Base-by-base conservation (phyloP, 1,140 invertebrate genomes). In the Macrocentrus cingulum region DNA sequence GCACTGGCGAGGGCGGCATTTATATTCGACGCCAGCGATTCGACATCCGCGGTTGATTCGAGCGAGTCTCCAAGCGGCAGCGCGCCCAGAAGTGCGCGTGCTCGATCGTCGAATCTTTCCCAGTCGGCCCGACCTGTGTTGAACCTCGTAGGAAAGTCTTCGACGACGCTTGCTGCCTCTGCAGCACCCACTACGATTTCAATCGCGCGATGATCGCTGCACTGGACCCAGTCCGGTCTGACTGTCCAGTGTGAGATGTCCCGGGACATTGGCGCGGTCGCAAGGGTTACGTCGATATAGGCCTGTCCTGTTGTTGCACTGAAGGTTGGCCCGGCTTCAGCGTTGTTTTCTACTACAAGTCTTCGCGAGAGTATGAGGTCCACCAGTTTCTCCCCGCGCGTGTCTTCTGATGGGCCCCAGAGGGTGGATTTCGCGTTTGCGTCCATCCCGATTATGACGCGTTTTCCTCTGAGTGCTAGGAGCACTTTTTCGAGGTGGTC, bases 51-150 rank as follows among this genome's bases (percentile, higher is more conserved):
- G 8, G 5, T n/a, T 20, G n/a, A 1, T 32, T 49, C 36, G n/a
- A 46, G 44, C n/a, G n/a, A n/a, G n/a, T n/a, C n/a, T n/a, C n/a
- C 44, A 46, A 46, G 18, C 18, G 44, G 22, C 44, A 19, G 44
- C 44, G 16, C 11, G 22, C 16, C 44, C 44, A 20, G 18, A 20
- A 46, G 44, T 25, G 18, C 22, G 1, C 34, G 2, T 2, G 11
- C 0, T 3, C 7, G 20, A 48, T 45, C 29, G n/a, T 32, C 2
- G 29, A 60, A 61, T 5, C 37, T 52, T 0, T 52, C 58, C 59
- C 65, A 62, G 18, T 66, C 29, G 1, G 60, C 62, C 49, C n/a
- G 16, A 32, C 11, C 34, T 51, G 32, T 57, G 44, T 66, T 44
- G 32, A 25, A 50, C 37, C 0, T 48, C 11, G 29, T 7, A 11